Percentiles rank a stretch among this genome's conserved stretches.
phyloP scores from a whole-genome alignment of 2,797 vertebrate genomes.

The Chelidonichthys spinosus region DNA sequence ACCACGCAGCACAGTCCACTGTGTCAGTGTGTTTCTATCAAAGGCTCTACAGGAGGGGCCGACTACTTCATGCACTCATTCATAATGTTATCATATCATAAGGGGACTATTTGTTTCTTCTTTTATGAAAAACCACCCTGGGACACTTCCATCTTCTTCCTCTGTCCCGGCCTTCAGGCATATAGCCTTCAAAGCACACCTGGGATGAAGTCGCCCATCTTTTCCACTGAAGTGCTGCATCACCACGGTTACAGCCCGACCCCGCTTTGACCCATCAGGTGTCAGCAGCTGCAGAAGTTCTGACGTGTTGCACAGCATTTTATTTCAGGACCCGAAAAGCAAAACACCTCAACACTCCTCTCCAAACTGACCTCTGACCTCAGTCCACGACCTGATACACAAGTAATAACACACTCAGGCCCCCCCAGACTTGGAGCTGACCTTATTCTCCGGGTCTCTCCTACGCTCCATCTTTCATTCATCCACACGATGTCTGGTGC shows the following conservation, averaged over 20 bases:
- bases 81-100: background rate
- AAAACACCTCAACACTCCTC: conserved; percentile 28
- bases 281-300: conserved; percentile 42
- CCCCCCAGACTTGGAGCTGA: conserved; percentile 35
- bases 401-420: conserved; percentile 20
- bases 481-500: conserved; percentile 22
- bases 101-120: background rate
- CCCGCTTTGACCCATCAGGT: conserved; percentile 51
- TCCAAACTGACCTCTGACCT: conserved; percentile 35
- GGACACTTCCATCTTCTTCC: background rate
- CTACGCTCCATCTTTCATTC: conserved; percentile 49
- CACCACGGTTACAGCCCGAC: conserved; percentile 27
- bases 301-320: conserved; percentile 59
- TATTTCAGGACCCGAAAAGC: conserved; percentile 38
- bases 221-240: conserved; percentile 23
- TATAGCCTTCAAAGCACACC: no score
- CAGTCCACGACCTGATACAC: conserved; percentile 19
- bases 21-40: background rate
- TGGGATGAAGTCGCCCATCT: background rate
- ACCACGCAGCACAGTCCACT: background rate
- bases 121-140: background rate
- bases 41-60: no score
- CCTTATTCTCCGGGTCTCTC: conserved; percentile 46
- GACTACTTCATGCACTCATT: background rate
- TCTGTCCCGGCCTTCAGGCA: background rate